These are phyloP conservation scores for Pterocles gutturalis DNA, from an alignment of 2,113 vertebrate species.

Conservation along the genomic window DNA sequence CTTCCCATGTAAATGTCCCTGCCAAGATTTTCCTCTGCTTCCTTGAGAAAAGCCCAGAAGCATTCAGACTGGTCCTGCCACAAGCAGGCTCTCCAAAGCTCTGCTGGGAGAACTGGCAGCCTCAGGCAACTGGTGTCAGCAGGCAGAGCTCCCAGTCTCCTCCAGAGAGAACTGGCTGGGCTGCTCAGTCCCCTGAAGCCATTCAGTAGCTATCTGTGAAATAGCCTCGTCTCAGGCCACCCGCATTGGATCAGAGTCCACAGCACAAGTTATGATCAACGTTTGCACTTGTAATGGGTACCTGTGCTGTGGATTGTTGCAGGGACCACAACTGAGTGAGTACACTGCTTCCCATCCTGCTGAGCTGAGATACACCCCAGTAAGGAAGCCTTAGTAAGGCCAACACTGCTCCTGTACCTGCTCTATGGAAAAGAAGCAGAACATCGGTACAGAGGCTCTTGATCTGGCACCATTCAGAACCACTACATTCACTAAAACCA, in stretches of 20 bases:
- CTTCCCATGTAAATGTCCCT: background rate
- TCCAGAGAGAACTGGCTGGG: background rate
- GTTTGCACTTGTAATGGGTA: background rate
- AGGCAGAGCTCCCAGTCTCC: background rate
- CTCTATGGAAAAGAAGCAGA: background rate
- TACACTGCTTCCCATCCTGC: background rate
- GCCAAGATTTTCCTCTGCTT: background rate
- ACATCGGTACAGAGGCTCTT: accelerated
- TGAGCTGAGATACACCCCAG: background rate
- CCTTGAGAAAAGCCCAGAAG: slow-evolving; percentile 21
- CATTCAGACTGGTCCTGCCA: background rate
- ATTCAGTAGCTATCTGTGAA: background rate
- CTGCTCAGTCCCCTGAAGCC: background rate
- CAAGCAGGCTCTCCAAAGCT: background rate
- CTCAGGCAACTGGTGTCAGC: background rate
- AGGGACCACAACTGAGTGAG: accelerated
- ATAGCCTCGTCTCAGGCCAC: background rate
- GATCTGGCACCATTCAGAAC: background rate
- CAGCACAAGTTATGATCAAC: background rate
- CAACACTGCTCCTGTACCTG: background rate
- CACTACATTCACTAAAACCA: background rate
- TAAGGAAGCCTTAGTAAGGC: background rate
- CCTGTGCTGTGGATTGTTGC: background rate
- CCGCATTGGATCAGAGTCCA: background rate
- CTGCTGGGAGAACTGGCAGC: background rate